Evolutionary conservation across 2,797 vertebrate species (phyloP), one percentile per base, ranked within the genome.

Genomic region (Megaceryle alcyon): DNA sequence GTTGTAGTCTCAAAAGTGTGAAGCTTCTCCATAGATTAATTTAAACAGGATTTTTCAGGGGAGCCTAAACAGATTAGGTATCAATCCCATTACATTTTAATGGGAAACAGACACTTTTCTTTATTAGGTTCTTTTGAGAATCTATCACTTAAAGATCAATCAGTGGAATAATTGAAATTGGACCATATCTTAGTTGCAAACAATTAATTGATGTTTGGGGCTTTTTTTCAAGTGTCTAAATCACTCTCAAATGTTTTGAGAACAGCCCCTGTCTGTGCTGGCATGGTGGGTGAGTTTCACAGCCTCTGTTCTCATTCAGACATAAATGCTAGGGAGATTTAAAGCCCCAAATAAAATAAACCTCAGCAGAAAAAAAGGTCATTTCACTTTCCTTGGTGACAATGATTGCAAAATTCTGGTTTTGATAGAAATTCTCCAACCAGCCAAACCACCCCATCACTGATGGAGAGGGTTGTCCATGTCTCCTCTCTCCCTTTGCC

Each of bases 31-130:
- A 29, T 48, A 7, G 6, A 57, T 95, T 86, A 84, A 90, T 95
- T 92, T 83, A 76, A 82, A 82, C 70, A 80, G 60, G 59, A 69
- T 90, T 93, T 96, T 96, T 83, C 78, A 89, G 43, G 60, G 81
- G 25, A 69, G 8, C n/a, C 61, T 75, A 75, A 85, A 78, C 23
- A 82, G 81, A 61, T 92, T 92, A 92, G 43, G 43, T 81, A 91
- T 65, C 92, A 94, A 95, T 90, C 43, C 61, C 51, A 83, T 93
- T 85, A 87, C 41, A 22, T 60, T 90, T 85, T 92, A 90, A 80
- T 94, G n/a, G 90, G 43, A 93, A 75, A 25, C 2, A 66, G 82
- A 72, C 72, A 37, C 71, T 90, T 93, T 69, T 75, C 59, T 76
- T 87, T 80, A 77, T 70, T 75, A 80, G 44, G 44, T 85, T 53